phyloP scores from a whole-genome alignment of 2,797 vertebrate genomes.

The Sebastes flavidus region DNA sequence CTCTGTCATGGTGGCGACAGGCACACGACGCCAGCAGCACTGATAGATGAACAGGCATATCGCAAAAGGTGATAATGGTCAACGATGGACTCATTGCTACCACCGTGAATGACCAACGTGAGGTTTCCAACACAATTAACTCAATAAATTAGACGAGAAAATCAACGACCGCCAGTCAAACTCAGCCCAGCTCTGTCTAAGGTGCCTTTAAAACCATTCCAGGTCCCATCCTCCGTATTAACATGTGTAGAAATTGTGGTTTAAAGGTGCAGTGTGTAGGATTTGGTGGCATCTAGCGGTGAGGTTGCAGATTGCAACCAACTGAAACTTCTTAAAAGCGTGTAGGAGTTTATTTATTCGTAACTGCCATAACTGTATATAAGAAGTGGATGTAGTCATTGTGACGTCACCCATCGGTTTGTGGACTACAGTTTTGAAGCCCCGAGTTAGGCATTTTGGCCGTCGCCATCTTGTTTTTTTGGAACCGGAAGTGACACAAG shows the following conservation, averaged over 20 bases:
- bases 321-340: too few relatives aligned
- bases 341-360: not conserved
- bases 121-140: not conserved
- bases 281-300: too few relatives aligned
- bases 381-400: too few relatives aligned
- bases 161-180: not conserved
- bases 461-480: too few relatives aligned
- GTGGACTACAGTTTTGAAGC: too few relatives aligned
- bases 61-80: slow-evolving; percentile 1
- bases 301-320: too few relatives aligned
- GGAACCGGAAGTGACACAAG: too few relatives aligned
- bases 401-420: too few relatives aligned
- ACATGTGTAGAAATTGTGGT: not conserved
- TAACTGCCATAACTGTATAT: not conserved
- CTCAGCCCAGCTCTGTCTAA: not conserved
- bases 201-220: not conserved
- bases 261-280: not conserved
- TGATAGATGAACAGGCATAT: slow-evolving; percentile 12
- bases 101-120: not conserved
- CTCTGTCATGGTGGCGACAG: slow-evolving; percentile 52
- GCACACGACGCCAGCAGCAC: not conserved
- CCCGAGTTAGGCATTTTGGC: too few relatives aligned
- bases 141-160: not conserved
- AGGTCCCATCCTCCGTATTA: not conserved
- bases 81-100: not conserved